phyloP scores from a whole-genome alignment of 2,888 invertebrate genomes.

The Heliconius erato region DNA sequence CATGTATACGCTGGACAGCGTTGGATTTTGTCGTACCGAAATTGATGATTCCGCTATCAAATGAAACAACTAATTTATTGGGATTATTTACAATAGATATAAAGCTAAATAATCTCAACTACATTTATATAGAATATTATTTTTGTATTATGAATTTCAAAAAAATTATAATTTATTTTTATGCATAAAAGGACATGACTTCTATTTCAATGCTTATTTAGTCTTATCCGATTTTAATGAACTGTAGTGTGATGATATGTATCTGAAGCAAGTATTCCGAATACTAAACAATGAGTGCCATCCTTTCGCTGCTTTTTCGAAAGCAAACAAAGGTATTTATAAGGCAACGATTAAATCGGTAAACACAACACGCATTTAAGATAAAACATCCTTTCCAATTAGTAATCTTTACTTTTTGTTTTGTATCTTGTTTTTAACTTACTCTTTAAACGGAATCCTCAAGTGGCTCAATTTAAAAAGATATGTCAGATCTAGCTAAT shows the following conservation, averaged over 20 bases:
- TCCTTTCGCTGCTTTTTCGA: constrained; percentile 38
- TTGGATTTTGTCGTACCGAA: constrained; percentile 7
- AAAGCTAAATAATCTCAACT: background rate
- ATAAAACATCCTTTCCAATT: constrained; percentile 19
- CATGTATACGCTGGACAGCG: constrained; percentile 13
- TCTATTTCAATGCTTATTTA: constrained; percentile 12
- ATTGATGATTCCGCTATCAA: constrained; percentile 4
- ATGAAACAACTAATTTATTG: background rate
- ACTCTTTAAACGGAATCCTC: background rate
- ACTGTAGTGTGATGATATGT: constrained; percentile 40
- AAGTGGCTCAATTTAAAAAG: background rate
- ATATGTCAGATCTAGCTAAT: background rate
- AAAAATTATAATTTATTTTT: background rate
- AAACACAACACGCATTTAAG: constrained; percentile 25
- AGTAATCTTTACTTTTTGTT: constrained; percentile 16
- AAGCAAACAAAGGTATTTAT: constrained; percentile 38
- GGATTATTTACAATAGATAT: background rate
- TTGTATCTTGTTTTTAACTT: background rate
- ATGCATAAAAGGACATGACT: constrained; percentile 3
- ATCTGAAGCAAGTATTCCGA: constrained; percentile 40
- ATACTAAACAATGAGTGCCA: constrained; percentile 38
- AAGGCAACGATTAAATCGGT: constrained; percentile 27
- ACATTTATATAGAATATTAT: no score
- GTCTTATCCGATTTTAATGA: constrained; percentile 31
- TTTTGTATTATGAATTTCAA: no score